Conservation (phyloP, 2,888 invertebrate genomes). For the Brenthis ino region DNA sequence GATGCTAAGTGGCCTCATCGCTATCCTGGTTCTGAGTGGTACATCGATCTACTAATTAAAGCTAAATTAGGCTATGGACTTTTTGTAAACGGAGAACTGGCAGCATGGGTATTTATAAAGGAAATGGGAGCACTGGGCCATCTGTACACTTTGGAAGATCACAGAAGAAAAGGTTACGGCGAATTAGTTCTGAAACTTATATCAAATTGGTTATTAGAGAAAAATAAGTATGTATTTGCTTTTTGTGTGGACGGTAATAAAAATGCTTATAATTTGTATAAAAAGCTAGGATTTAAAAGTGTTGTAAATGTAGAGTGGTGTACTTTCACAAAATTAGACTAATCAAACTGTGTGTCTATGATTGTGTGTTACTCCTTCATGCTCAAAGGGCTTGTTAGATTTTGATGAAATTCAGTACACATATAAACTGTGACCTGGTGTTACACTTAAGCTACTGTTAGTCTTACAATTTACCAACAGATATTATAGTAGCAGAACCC, state of each 20-base stretch:
- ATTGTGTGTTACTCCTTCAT: no score
- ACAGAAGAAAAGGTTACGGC: slow-evolving; percentile 60
- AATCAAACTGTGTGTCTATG: not conserved
- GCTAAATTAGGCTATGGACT: slow-evolving; percentile 57
- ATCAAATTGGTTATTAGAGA: slow-evolving; percentile 49
- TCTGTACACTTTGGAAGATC: slow-evolving; percentile 55
- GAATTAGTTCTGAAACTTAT: slow-evolving; percentile 54
- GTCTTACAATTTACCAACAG: no score
- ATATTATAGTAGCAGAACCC: no score
- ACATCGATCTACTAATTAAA: slow-evolving; percentile 53
- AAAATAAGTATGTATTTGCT: slow-evolving; percentile 50
- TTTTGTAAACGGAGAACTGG: slow-evolving; percentile 45
- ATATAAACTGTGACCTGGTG: no score
- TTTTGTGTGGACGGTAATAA: slow-evolving; percentile 54
- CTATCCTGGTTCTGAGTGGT: slow-evolving; percentile 49
- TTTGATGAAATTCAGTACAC: no score
- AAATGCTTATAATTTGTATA: slow-evolving; percentile 52
- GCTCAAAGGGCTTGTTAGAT: no score
- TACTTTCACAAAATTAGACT: slow-evolving; percentile 1
- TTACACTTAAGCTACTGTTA: no score
- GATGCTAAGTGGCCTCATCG: slow-evolving; percentile 58
- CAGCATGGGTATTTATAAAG: slow-evolving; percentile 57
- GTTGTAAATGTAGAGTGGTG: slow-evolving; percentile 48
- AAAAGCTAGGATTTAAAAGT: slow-evolving; percentile 51
- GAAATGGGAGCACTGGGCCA: slow-evolving; percentile 59